A percentile compares a stretch with the other conserved stretches of the same genome.
Conservation (phyloP, 2,113 vertebrate species). For the Micronycteris hirsuta region DNA sequence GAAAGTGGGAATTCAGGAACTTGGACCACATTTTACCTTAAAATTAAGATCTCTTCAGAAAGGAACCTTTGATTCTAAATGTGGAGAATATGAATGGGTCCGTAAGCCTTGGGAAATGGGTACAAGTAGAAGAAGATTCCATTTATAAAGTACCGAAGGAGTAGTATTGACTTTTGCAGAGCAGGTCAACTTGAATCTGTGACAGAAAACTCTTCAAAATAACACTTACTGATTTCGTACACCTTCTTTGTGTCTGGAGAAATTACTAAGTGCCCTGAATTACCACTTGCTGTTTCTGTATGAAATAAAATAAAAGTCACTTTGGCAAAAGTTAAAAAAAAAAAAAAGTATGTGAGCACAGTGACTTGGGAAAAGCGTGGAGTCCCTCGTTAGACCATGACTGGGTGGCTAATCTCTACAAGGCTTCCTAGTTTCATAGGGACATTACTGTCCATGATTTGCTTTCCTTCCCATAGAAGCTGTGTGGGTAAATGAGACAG, state of each 20-base stretch:
- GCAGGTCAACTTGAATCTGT: conserved; percentile 17
- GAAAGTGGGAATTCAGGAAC: conserved; percentile 95
- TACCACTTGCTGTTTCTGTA: neutral
- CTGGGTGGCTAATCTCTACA: neutral
- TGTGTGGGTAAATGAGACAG: neutral
- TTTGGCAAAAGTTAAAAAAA: neutral
- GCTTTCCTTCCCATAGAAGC: neutral
- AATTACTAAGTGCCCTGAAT: neutral
- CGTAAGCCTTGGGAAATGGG: conserved; percentile 99
- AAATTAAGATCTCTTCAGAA: conserved; percentile 97
- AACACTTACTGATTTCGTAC: conserved; percentile 12
- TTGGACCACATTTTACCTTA: conserved; percentile 96
- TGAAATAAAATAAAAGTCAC: conserved; percentile 48
- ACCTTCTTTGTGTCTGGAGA: neutral
- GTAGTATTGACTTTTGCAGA: neutral
- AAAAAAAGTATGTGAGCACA: neutral
- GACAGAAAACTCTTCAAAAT: neutral
- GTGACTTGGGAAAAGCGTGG: neutral
- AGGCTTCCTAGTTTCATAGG: neutral
- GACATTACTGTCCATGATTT: neutral
- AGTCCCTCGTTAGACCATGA: neutral
- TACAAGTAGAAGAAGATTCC: conserved; percentile 94
- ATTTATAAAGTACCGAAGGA: conserved; percentile 81
- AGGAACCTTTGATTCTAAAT: conserved; percentile 98
- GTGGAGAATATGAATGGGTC: conserved; percentile 97